Percentiles rank a stretch among this genome's conserved stretches.
These are phyloP conservation scores for Phlogophora meticulosa DNA, from an alignment of 2,888 invertebrate species.

Conservation along the genomic window DNA sequence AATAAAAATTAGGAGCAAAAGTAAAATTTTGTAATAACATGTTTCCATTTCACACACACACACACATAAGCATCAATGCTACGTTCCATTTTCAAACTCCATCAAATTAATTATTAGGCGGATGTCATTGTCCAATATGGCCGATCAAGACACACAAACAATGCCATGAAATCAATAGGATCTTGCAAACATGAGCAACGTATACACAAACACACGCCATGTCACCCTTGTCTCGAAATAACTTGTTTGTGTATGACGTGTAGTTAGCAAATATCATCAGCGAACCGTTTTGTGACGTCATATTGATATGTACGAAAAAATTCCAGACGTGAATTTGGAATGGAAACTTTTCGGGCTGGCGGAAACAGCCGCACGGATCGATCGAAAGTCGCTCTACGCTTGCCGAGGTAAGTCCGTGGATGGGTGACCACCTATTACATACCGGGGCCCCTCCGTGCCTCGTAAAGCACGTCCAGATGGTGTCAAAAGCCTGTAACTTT, in stretches of 20 bases:
- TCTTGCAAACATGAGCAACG: conserved; percentile 11
- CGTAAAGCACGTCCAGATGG: too few relatives aligned
- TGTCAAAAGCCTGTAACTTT: too few relatives aligned
- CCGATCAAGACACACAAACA: neutral
- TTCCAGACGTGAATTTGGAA: conserved; percentile 10
- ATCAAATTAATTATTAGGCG: conserved; percentile 1
- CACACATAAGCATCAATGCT: too few relatives aligned
- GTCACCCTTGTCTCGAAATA: conserved; percentile 12
- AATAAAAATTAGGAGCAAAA: too few relatives aligned
- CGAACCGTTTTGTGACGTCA: conserved; percentile 35
- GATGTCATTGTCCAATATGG: neutral
- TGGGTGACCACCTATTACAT: too few relatives aligned
- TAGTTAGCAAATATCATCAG: conserved; percentile 48
- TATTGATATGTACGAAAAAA: conserved; percentile 2
- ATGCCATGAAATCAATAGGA: conserved; percentile 4
- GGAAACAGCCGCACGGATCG: too few relatives aligned
- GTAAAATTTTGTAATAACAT: too few relatives aligned
- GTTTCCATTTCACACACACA: neutral
- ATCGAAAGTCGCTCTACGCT: too few relatives aligned
- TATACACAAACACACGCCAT: neutral
- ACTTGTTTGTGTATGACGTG: conserved; percentile 1
- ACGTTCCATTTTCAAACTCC: neutral
- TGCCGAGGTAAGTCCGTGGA: too few relatives aligned
- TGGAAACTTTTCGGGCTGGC: too few relatives aligned
- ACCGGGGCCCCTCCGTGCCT: too few relatives aligned